Base-by-base conservation (phyloP, 2,888 invertebrate genomes). In the Stictocephala bisonia region DNA sequence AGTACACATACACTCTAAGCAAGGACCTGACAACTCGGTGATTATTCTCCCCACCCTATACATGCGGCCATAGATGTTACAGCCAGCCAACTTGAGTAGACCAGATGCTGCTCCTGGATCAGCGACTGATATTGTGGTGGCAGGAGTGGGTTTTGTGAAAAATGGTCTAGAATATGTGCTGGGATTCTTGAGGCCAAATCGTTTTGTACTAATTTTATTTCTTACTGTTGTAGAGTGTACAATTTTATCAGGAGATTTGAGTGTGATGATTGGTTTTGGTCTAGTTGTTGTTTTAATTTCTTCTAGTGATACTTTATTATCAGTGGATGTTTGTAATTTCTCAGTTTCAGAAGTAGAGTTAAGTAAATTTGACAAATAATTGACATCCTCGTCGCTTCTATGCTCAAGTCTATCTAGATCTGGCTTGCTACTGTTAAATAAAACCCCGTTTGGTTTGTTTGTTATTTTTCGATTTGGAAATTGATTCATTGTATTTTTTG, bases 31-130 rank as follows among this genome's bases (percentile, higher is more conserved):
- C 75, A 95, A 85, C 85, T 95, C 94, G 1, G 91, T 88, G 79
- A 95, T 94, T 78, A 93, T 91, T 80, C 90, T 87, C 2, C 93
- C 94, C 9, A 95, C 92, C 24, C 92, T 87, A 83, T 95, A 95
- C 92, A 95, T 95, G 77, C 91, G 87, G 4, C 95, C 95, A 81
- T 95, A 95, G 80, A 95, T 95, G 84, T 95, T 95, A 82, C 95
- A 95, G 0, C 95, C 95, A 11, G 93, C 93, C 75, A 95, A 83
- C 83, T 94, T 94, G 51, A 93, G 60, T 27, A 77, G 64, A 13
- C 77, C 77, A 26, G 75, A 77, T 13, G 73, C 69, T 15, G 76
- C 67, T 3, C 72, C 77, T 50, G 75, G 71, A 35, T 74, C 71
- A 6, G 72, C 74, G n/a, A 56, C 58, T 2, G 70, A 71, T 13